phyloP scores from a whole-genome alignment of 2,888 invertebrate species.

The Drosophila rubida region DNA sequence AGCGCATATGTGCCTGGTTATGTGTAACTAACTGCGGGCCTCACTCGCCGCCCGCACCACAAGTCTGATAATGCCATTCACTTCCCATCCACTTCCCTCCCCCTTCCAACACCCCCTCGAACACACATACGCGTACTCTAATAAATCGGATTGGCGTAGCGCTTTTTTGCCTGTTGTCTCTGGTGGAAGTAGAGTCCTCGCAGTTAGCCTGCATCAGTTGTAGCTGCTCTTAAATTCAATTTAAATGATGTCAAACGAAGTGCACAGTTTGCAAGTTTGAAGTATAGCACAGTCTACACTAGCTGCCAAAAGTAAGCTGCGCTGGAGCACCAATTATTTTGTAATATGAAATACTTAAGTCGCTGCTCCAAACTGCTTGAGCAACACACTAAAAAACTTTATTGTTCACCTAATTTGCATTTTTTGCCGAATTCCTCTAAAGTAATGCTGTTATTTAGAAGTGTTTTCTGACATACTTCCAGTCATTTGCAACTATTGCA shows the following conservation, averaged over 20 bases:
- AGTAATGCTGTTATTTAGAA: background rate
- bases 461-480: background rate
- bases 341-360: background rate
- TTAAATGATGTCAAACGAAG: background rate
- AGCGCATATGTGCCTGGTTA: slow-evolving; percentile 59
- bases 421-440: background rate
- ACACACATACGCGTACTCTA: slow-evolving; percentile 29
- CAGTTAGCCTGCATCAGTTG: slow-evolving; percentile 1
- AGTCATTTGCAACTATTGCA: background rate
- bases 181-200: background rate
- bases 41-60: slow-evolving; percentile 18
- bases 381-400: background rate
- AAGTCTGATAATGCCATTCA: slow-evolving; percentile 12
- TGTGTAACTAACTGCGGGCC: slow-evolving; percentile 58
- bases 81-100: background rate
- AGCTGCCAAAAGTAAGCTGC: no score
- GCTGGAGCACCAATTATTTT: slow-evolving; percentile 3
- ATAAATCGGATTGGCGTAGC: slow-evolving; percentile 48
- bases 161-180: slow-evolving; percentile 22
- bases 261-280: background rate
- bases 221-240: slow-evolving; percentile 15
- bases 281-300: background rate
- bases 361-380: no score
- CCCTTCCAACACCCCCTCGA: slow-evolving; percentile 2
- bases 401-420: background rate